Base-by-base conservation (phyloP, 2,797 vertebrate genomes). In the Gallinago nigripennis region DNA sequence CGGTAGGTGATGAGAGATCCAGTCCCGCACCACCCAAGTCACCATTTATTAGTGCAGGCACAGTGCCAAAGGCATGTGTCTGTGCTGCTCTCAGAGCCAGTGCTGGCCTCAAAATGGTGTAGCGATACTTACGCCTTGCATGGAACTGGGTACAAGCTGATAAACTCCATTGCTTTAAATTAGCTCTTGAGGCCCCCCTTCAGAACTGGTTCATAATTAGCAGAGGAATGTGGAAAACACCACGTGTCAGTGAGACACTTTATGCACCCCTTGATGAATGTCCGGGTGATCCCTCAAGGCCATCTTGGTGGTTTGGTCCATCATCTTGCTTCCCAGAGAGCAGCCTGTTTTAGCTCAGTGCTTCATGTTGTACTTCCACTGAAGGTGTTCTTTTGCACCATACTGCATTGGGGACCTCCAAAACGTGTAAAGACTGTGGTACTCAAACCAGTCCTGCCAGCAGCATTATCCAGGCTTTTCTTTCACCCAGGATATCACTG, bases 71-170 rank as follows among this genome's bases (percentile, higher is more conserved):
- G 57, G 20, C 11, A 19, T 35, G 23, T 77, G 16, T 41, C 45
- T 46, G 3, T 58, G 77, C 23, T 79, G 43, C 33, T 70, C 35
- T 75, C 72, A 75, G 35, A 81, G 27, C 8, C 57, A 54, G 14
- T 54, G n/a, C n/a, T 80, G n/a, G 8, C 61, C 91, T 82, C 79
- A 75, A 82, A 89, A 87, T 16, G 71, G 10, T 9, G 25, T 45
- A 64, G 39, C 39, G 71, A 7, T 35, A 46, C 56, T 66, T 91
- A 45, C 0, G 3, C 25, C 35, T 88, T 86, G 35, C 0, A 0
- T 48, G 53, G 28, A 41, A 79, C 57, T 24, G 41, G 60, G 23
- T 61, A 61, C 12, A 76, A 60, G 27, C 2, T 82, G 48, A 45
- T 80, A 87, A 85, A 16, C 6, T 23, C 7, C 23, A 24, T 31